phyloP scores from a whole-genome alignment of 2,113 vertebrate species.

The Lasiurus borealis region DNA sequence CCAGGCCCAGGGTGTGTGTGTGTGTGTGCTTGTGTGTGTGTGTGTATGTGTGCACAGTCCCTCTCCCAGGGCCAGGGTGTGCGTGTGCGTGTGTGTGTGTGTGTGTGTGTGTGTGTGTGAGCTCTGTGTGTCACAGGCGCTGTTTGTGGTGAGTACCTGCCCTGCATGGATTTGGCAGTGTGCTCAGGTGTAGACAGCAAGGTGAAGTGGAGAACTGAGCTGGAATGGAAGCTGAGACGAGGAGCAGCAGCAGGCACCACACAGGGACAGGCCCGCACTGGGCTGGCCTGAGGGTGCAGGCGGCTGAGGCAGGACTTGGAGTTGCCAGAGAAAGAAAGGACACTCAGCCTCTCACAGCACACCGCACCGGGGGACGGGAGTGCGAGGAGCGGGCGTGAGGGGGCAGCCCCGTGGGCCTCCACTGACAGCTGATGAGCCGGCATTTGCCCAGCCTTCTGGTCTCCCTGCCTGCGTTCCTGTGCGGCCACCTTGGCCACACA shows the following conservation, averaged over 20 bases:
- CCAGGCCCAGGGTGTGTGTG: too few relatives aligned
- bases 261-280: not conserved
- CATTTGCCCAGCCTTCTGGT: too few relatives aligned
- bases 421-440: not conserved
- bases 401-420: not conserved
- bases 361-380: not conserved
- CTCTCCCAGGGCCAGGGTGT: too few relatives aligned
- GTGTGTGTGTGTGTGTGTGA: slow-evolving; percentile 19
- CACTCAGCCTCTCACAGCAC: not conserved
- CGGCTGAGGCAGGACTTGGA: not conserved
- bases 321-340: not conserved
- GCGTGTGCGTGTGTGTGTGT: not conserved
- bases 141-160: not conserved
- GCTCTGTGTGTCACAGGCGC: not conserved
- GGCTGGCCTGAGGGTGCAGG: not conserved
- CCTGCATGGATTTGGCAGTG: not conserved
- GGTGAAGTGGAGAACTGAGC: slow-evolving; percentile 59
- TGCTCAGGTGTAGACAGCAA: not conserved
- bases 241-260: not conserved
- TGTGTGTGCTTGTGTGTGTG: too few relatives aligned
- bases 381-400: not conserved
- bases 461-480: too few relatives aligned
- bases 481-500: too few relatives aligned
- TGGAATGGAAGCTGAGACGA: not conserved
- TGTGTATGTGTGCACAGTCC: too few relatives aligned